Evolutionary conservation across 64 coral and sea anemone genomes (phyloP).

Genomic region (Acropora tenuis): DNA sequence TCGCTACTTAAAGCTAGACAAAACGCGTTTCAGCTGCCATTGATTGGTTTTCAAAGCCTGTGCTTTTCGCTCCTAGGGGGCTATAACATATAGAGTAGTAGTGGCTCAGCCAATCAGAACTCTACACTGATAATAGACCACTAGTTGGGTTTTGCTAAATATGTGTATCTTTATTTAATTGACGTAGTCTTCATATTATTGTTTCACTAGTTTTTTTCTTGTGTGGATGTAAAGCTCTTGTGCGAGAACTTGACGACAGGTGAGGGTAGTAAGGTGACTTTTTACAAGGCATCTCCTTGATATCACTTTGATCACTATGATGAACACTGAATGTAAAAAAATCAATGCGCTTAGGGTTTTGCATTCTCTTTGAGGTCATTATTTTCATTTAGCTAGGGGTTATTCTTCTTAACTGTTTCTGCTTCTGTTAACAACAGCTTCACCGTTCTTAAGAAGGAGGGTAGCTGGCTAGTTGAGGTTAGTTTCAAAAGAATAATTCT

Average conservation of each 20-base stretch:
- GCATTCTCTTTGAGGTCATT: no score
- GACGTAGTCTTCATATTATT: neutral
- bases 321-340: no score
- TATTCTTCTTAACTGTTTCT: neutral
- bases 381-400: neutral
- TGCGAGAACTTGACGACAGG: constrained; percentile 20
- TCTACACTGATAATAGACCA: no score
- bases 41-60: no score
- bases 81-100: no score
- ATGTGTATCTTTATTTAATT: neutral
- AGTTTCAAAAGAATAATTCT: neutral
- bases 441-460: constrained; percentile 67
- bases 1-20: no score
- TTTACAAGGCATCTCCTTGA: no score
- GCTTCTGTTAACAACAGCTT: constrained; percentile 8
- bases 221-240: constrained; percentile 31
- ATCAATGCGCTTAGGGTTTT: no score
- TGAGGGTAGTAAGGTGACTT: neutral
- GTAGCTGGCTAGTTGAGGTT: constrained; percentile 95
- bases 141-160: neutral
- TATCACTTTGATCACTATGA: no score
- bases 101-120: no score
- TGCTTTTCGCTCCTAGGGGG: no score
- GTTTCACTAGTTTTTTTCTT: constrained; percentile 1
- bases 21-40: no score